A percentile compares a stretch with the other conserved stretches of the same genome.
Conservation (phyloP, 2,797 vertebrate species). For the Enteromius mattozi region DNA sequence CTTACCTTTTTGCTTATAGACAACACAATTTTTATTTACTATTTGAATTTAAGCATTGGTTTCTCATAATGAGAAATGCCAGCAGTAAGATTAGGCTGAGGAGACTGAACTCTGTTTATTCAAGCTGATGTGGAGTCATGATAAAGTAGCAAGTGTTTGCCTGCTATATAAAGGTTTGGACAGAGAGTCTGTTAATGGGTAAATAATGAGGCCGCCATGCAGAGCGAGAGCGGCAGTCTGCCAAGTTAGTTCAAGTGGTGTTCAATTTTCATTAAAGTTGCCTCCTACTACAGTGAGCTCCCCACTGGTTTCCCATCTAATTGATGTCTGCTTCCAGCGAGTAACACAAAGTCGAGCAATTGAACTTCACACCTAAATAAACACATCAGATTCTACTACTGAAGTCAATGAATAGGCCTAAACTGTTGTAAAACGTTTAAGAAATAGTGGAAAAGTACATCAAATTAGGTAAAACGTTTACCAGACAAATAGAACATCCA, state of each 20-base stretch:
- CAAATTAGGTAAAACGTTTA: background rate
- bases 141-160: slow-evolving; percentile 39
- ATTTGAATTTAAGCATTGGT: background rate
- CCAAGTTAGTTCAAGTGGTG: slow-evolving; percentile 38
- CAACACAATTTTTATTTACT: background rate
- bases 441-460: background rate
- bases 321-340: slow-evolving; percentile 42
- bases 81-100: background rate
- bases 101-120: slow-evolving; percentile 1
- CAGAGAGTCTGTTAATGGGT: slow-evolving; percentile 49
- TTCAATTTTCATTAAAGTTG: slow-evolving; percentile 48
- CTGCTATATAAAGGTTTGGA: slow-evolving; percentile 31
- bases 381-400: background rate
- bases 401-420: background rate
- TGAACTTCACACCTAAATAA: slow-evolving; percentile 36
- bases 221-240: slow-evolving; percentile 43
- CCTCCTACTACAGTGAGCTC: slow-evolving; percentile 41
- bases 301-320: slow-evolving; percentile 22
- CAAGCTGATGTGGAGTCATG: slow-evolving; percentile 27
- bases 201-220: slow-evolving; percentile 49
- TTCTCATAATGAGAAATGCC: background rate
- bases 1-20: background rate
- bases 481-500: background rate
- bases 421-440: background rate
- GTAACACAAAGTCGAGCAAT: slow-evolving; percentile 1